phyloP scores from a whole-genome alignment of 2,113 vertebrate genomes.

The Ammodytes dubius region DNA sequence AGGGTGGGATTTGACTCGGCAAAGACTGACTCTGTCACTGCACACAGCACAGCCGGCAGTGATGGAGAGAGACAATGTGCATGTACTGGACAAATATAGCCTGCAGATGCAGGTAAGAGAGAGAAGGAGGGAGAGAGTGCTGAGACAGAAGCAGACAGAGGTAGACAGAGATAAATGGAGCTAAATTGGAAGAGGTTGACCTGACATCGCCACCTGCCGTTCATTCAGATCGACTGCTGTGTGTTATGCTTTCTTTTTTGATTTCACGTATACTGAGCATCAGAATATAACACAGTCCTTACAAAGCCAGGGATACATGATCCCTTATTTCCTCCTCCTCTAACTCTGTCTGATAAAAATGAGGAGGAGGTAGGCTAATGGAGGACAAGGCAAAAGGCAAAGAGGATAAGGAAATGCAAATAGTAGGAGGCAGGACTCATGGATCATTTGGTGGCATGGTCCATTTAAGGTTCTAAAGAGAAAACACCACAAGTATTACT shows the following conservation, averaged over 20 bases:
- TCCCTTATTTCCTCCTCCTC: background rate
- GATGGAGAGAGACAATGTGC: constrained; percentile 7
- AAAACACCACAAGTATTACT: constrained; percentile 30
- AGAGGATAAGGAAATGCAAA: background rate
- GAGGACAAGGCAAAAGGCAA: background rate
- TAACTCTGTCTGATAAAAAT: background rate
- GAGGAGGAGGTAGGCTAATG: background rate
- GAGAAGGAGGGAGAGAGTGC: background rate
- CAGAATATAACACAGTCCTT: constrained; percentile 13
- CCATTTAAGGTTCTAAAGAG: constrained; percentile 36
- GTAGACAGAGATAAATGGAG: background rate
- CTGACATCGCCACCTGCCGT: constrained; percentile 58
- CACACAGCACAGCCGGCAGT: constrained; percentile 1
- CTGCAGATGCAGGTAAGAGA: background rate
- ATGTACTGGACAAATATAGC: background rate
- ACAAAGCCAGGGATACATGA: background rate
- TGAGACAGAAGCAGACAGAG: background rate
- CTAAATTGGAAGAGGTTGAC: background rate
- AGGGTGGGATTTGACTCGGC: constrained; percentile 42
- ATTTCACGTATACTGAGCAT: background rate
- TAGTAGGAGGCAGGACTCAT: background rate
- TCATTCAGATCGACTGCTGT: constrained; percentile 7
- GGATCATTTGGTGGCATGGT: constrained; percentile 49
- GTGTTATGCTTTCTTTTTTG: constrained; percentile 2
- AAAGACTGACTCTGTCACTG: constrained; percentile 38